These are phyloP conservation scores for Oryzias dopingdopingensis DNA, from an alignment of 2,797 vertebrate species.

Conservation along the genomic window DNA sequence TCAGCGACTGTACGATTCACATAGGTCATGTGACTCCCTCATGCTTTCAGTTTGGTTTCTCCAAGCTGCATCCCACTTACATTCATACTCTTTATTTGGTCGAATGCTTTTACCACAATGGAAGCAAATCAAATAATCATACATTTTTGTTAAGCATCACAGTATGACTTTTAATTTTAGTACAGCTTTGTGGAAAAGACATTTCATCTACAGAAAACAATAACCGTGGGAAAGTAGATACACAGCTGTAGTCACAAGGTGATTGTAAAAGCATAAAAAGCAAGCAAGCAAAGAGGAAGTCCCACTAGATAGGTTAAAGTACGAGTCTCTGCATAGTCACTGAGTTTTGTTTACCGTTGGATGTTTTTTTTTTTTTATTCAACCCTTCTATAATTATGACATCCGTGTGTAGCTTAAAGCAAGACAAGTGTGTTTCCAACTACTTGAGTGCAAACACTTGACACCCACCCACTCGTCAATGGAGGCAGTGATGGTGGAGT, in stretches of 20 bases:
- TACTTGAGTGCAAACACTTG: slow-evolving; percentile 48
- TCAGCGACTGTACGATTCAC: background rate
- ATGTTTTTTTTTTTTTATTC: too few species aligned
- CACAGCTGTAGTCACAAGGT: slow-evolving; percentile 8
- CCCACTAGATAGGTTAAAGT: slow-evolving; percentile 12
- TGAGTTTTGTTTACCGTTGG: slow-evolving; percentile 4
- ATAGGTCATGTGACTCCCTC: background rate
- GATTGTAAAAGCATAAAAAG: slow-evolving; percentile 61
- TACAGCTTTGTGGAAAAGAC: background rate
- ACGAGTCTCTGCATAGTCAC: slow-evolving; percentile 7
- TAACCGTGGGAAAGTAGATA: slow-evolving; percentile 37
- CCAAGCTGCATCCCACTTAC: background rate
- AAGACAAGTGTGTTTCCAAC: slow-evolving; percentile 30
- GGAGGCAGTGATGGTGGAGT: slow-evolving; percentile 44
- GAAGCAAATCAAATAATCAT: slow-evolving; percentile 4
- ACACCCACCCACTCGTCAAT: slow-evolving; percentile 42
- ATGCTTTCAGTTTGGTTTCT: too few species aligned
- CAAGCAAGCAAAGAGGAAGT: slow-evolving; percentile 52
- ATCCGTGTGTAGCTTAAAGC: slow-evolving; percentile 9
- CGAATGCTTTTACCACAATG: slow-evolving; percentile 1
- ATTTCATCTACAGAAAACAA: slow-evolving; percentile 6
- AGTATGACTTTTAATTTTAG: slow-evolving; percentile 7
- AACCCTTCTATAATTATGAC: background rate
- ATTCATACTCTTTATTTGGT: background rate
- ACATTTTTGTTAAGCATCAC: background rate